A percentile compares a stretch with the other conserved stretches of the same genome.
phyloP scores from a whole-genome alignment of 2,113 vertebrate genomes.

The Crypturellus undulatus region DNA sequence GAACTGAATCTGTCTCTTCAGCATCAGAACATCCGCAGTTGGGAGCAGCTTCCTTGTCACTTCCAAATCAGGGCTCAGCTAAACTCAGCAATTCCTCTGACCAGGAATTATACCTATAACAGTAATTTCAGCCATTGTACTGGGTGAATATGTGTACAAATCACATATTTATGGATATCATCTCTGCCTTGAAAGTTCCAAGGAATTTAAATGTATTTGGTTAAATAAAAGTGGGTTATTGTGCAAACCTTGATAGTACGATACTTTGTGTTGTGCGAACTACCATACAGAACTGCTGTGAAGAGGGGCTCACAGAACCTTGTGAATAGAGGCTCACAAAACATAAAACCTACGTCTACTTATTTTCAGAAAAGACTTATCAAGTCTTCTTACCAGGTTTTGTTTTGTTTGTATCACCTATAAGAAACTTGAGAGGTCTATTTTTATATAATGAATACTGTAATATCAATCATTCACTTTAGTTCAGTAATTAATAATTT shows the following conservation, averaged over 20 bases:
- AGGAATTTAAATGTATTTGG: accelerated
- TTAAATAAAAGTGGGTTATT: neutral
- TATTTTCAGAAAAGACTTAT: neutral
- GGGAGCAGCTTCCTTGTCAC: neutral
- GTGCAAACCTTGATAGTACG: neutral
- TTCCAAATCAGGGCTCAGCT: neutral
- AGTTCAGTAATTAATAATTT: neutral
- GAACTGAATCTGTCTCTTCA: neutral
- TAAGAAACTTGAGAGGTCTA: neutral
- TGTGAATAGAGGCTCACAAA: neutral
- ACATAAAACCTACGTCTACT: neutral
- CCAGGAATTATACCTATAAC: neutral
- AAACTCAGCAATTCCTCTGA: neutral
- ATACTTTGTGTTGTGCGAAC: neutral
- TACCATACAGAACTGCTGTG: neutral
- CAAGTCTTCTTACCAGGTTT: neutral
- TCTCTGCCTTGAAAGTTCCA: neutral
- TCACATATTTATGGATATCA: too few relatives aligned
- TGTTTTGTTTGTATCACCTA: too few relatives aligned
- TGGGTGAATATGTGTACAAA: neutral
- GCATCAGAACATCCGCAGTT: neutral
- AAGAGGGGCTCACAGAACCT: neutral
- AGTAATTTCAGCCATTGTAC: neutral
- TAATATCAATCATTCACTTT: neutral
- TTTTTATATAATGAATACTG: neutral